Evolutionary conservation across 2,888 invertebrate genomes (phyloP), one percentile per base, ranked within the genome.

Genomic region (Drosophila cracens): DNA sequence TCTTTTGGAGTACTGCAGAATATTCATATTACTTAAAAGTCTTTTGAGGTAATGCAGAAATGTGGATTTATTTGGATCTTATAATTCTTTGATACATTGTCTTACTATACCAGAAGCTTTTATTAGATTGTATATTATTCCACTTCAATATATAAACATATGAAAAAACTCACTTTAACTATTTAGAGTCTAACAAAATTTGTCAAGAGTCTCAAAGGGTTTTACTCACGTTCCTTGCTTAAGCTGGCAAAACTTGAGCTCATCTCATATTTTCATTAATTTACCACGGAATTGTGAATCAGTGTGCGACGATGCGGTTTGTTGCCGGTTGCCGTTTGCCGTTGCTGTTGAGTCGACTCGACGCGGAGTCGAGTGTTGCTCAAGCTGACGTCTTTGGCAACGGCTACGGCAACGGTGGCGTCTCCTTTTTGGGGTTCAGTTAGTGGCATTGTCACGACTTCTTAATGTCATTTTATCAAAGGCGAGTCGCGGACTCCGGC

Each of bases 381-480:
- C 82, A 81, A 83, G 81, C 79, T 87, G 89, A 82, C 83, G 83
- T 77, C 71, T 69, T 76, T 25, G 53, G 51, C 46, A 46, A 46
- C 6, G 52, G 13, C 29, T n/a, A 27, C 16, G 16, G 29, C 11
- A 31, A 34, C 74, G 61, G 61, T 46, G 74, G 54, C 74, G 72
- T 81, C 82, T 87, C 76, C 76, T 77, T 87, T 89, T 76, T 87
- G 79, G 89, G 86, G 56, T 88, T 82, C 85, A 85, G 85, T 86
- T 91, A 89, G 90, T 89, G 89, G 90, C 90, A 90, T 90, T 90
- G 90, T 91, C 90, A 90, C 90, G 91, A 90, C 88, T 91, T 89
- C 89, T 91, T 90, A 90, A 91, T 90, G 91, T 90, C 85, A 87
- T 91, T 91, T 90, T 90, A 91, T 91, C 91, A 91, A 91, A 90